Evolutionary conservation across 2,888 invertebrate species (phyloP).

Genomic region (Buathra laborator): DNA sequence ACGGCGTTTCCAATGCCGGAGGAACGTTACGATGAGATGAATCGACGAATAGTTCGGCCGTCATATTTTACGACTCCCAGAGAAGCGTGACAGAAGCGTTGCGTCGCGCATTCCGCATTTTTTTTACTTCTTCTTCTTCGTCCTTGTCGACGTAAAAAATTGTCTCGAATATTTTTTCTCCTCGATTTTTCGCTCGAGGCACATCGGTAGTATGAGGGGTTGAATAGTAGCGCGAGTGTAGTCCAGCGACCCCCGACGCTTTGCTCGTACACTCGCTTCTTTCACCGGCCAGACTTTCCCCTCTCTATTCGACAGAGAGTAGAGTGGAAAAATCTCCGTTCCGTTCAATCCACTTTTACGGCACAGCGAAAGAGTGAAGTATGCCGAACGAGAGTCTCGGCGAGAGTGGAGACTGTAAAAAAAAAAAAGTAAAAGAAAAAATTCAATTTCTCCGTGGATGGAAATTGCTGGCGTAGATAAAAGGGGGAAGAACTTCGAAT

Average conservation of each 20-base stretch:
- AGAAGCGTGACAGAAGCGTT: constrained; percentile 8
- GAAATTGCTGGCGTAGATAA: constrained; percentile 17
- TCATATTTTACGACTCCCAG: constrained; percentile 58
- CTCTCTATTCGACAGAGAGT: constrained; percentile 19
- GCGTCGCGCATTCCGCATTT: not conserved
- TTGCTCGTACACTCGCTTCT: constrained; percentile 32
- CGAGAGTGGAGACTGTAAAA: constrained; percentile 31
- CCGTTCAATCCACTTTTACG: constrained; percentile 56
- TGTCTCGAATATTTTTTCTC: constrained; percentile 46
- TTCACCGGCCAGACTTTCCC: constrained; percentile 12
- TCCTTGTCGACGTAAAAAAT: constrained; percentile 44
- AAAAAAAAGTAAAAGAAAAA: constrained; percentile 33
- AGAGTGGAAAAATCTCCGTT: constrained; percentile 50
- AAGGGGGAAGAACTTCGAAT: constrained; percentile 37
- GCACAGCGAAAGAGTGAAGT: constrained; percentile 24
- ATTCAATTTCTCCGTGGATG: constrained; percentile 33
- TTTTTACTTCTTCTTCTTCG: constrained; percentile 18
- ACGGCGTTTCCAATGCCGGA: constrained; percentile 30
- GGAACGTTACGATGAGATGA: constrained; percentile 42
- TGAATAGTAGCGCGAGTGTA: constrained; percentile 32
- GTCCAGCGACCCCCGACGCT: constrained; percentile 21
- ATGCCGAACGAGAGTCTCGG: constrained; percentile 20
- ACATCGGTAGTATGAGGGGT: constrained; percentile 11
- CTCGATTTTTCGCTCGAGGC: constrained; percentile 29
- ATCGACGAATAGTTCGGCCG: constrained; percentile 55